A percentile compares a stretch with the other conserved stretches of the same genome.
These are phyloP conservation scores for Hippocampus guttulatus DNA, from an alignment of 2,113 vertebrate species.

Conservation along the genomic window DNA sequence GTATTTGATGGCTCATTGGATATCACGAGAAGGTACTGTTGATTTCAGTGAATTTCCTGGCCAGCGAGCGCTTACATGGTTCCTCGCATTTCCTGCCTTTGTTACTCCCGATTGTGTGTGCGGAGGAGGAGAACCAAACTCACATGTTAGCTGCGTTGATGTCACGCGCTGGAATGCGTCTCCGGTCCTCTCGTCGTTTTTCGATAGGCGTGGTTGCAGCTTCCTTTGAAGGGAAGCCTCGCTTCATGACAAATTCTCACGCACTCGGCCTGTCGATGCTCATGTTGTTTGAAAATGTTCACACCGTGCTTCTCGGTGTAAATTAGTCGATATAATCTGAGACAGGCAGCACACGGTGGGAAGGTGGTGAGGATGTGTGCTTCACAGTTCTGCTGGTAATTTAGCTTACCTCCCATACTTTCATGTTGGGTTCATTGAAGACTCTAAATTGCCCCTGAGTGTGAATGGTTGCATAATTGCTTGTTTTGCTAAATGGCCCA, in stretches of 20 bases:
- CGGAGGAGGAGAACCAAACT: conserved; percentile 3
- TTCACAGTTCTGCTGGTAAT: no score
- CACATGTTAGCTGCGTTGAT: conserved; percentile 32
- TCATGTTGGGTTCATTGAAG: no score
- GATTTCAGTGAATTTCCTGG: conserved; percentile 57
- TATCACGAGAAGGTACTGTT: conserved; percentile 75
- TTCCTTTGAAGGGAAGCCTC: neutral
- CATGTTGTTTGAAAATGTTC: neutral
- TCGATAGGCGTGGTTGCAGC: neutral
- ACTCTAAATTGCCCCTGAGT: no score
- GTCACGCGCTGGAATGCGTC: conserved; percentile 16
- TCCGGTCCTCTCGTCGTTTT: conserved; percentile 11
- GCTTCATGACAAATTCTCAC: neutral
- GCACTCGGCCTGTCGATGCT: neutral
- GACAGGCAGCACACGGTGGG: no score
- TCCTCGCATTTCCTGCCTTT: conserved; percentile 38
- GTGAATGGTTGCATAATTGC: no score
- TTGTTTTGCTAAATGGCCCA: no score
- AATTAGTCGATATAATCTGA: neutral
- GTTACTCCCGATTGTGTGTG: conserved; percentile 32
- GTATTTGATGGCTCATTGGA: conserved; percentile 77
- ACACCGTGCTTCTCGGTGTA: neutral
- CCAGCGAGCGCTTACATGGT: neutral
- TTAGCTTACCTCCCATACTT: no score
- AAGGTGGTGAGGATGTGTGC: no score